A percentile compares a stretch with the other conserved stretches of the same genome.
Evolutionary conservation across 1,140 invertebrate genomes (phyloP).

Genomic region (Hyles vespertilio): DNA sequence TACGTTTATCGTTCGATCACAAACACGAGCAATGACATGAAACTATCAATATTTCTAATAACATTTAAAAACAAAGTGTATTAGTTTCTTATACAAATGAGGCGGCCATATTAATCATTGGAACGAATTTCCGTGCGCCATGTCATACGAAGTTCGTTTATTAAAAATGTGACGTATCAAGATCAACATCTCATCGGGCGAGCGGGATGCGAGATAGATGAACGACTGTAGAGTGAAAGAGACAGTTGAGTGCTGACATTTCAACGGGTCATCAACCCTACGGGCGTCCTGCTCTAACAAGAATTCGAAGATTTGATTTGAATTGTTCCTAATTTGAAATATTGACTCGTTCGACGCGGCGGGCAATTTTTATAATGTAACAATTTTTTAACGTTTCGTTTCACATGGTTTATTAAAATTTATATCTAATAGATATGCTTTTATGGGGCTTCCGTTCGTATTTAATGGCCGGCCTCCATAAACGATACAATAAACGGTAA

Average conservation of each 20-base stretch:
- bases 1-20: constrained; percentile 67
- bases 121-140: constrained; percentile 71
- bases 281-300: constrained; percentile 69
- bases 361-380: constrained; percentile 35
- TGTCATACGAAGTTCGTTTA: constrained; percentile 75
- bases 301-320: constrained; percentile 73
- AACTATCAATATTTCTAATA: constrained; percentile 76
- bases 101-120: constrained; percentile 73
- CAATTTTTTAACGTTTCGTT: constrained; percentile 28
- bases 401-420: constrained; percentile 57
- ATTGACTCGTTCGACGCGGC: constrained; percentile 48
- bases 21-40: constrained; percentile 70
- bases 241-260: constrained; percentile 65
- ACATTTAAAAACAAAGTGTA: constrained; percentile 72
- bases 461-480: constrained; percentile 48
- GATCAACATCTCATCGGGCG: constrained; percentile 67
- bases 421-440: constrained; percentile 42
- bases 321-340: constrained; percentile 73
- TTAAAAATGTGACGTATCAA: constrained; percentile 76
- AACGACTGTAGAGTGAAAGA: constrained; percentile 34
- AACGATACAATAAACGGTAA: constrained; percentile 46
- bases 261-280: constrained; percentile 74
- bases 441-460: constrained; percentile 58
- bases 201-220: constrained; percentile 46
- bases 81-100: constrained; percentile 62